A percentile compares a stretch with the other conserved stretches of the same genome.
Evolutionary conservation across 1,140 invertebrate species (phyloP).

Genomic region (Chymomyza costata): DNA sequence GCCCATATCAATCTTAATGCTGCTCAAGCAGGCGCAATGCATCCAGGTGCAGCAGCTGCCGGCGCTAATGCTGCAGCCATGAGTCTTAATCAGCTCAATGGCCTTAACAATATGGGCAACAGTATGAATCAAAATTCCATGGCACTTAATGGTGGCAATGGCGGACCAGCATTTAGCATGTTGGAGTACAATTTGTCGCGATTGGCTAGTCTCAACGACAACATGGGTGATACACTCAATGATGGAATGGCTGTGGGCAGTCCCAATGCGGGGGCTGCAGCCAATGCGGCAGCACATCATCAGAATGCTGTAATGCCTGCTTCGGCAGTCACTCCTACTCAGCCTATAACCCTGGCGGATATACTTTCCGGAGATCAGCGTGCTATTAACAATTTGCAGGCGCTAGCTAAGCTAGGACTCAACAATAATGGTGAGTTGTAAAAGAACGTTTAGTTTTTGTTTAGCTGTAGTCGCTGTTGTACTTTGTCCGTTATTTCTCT

Average conservation of each 20-base stretch:
- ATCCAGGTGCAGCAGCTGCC: background rate
- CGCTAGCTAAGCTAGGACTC: constrained; percentile 89
- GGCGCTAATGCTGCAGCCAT: background rate
- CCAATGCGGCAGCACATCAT: constrained; percentile 59
- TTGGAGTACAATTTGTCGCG: constrained; percentile 90
- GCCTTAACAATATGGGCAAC: constrained; percentile 30
- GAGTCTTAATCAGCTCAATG: constrained; percentile 5
- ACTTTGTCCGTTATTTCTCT: too few species aligned
- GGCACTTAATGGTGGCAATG: constrained; percentile 12
- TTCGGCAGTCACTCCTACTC: constrained; percentile 61
- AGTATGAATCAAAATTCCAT: constrained; percentile 19
- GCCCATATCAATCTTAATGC: constrained; percentile 52
- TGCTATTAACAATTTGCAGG: constrained; percentile 90
- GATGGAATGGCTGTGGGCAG: constrained; percentile 71
- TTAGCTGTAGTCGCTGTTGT: too few species aligned
- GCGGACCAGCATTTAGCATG: constrained; percentile 78
- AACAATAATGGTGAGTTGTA: constrained; percentile 80
- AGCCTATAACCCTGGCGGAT: constrained; percentile 82
- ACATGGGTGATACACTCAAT: constrained; percentile 75
- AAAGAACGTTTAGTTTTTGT: too few species aligned
- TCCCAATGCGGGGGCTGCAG: constrained; percentile 28
- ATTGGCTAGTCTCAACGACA: constrained; percentile 86
- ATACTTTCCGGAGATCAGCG: constrained; percentile 86
- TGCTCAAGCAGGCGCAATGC: background rate
- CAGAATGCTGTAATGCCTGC: constrained; percentile 59